phyloP scores from a whole-genome alignment of 2,113 vertebrate species.

The Onychorhynchus coronatus region DNA sequence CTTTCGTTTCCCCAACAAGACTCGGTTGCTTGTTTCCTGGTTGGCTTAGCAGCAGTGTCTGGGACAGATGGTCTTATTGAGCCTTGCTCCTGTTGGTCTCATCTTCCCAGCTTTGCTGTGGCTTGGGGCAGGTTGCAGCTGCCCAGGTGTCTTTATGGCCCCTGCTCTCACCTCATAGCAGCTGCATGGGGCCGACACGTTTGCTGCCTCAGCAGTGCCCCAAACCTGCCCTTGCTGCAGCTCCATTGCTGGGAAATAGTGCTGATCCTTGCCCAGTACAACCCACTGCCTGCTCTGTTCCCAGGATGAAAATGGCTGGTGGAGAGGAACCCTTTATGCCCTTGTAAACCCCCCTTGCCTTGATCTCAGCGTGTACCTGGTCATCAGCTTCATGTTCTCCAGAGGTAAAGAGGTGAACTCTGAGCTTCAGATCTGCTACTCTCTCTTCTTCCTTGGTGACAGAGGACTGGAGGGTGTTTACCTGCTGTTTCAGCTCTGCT shows the following conservation, averaged over 20 bases:
- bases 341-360: fast-evolving
- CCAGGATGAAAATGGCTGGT: not conserved
- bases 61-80: not conserved
- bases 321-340: not conserved
- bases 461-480: constrained; percentile 64
- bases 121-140: not conserved
- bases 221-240: not conserved
- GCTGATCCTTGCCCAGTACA: not conserved
- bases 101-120: not conserved
- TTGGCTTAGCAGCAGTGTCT: not conserved
- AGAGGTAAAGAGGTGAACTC: constrained; percentile 75
- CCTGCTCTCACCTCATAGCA: not conserved
- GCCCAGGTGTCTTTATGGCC: not conserved
- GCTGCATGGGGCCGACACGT: fast-evolving
- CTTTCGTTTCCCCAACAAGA: not conserved
- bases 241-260: not conserved
- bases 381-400: constrained; percentile 72
- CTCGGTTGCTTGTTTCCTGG: fast-evolving
- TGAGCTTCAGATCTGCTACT: constrained; percentile 77
- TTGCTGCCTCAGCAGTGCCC: not conserved
- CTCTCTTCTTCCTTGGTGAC: constrained; percentile 77
- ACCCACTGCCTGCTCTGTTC: not conserved
- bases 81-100: not conserved
- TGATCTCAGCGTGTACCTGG: constrained; percentile 68
- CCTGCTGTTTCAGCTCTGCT: constrained; percentile 74